These are phyloP conservation scores for Haliaeetus leucogaster DNA, from an alignment of 2,113 vertebrate genomes.

Conservation along the genomic window DNA sequence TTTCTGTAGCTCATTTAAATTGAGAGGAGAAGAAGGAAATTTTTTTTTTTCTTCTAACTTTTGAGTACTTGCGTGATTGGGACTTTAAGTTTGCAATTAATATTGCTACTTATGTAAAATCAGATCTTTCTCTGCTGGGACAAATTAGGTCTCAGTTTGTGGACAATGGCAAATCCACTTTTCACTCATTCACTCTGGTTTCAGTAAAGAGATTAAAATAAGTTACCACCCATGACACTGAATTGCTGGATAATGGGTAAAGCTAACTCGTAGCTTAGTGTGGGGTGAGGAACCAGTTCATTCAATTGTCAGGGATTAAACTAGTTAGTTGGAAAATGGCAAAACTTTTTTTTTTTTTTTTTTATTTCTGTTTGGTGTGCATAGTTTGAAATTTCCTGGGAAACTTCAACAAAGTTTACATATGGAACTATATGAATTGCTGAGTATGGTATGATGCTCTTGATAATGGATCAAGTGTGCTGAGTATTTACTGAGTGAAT, in stretches of 20 bases:
- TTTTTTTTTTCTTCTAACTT: background rate
- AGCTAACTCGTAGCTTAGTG: background rate
- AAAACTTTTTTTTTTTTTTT: rapidly evolving
- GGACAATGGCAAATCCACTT: background rate
- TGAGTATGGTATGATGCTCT: background rate
- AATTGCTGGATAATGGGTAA: background rate
- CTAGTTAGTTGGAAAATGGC: background rate
- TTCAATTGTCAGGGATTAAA: background rate
- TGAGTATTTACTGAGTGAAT: background rate
- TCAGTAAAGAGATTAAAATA: background rate
- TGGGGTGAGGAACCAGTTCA: background rate
- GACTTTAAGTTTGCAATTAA: background rate
- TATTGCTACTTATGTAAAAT: background rate
- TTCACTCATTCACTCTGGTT: background rate
- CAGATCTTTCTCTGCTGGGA: background rate
- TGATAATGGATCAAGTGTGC: background rate
- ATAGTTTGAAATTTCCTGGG: background rate
- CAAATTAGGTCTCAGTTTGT: background rate
- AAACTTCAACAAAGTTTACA: background rate
- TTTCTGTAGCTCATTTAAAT: background rate
- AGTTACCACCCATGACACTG: background rate
- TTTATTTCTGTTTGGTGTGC: background rate
- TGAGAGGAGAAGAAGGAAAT: background rate
- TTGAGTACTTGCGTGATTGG: background rate
- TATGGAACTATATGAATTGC: background rate